These are phyloP conservation scores for Psophia crepitans DNA, from an alignment of 2,113 vertebrate genomes.

Conservation along the genomic window DNA sequence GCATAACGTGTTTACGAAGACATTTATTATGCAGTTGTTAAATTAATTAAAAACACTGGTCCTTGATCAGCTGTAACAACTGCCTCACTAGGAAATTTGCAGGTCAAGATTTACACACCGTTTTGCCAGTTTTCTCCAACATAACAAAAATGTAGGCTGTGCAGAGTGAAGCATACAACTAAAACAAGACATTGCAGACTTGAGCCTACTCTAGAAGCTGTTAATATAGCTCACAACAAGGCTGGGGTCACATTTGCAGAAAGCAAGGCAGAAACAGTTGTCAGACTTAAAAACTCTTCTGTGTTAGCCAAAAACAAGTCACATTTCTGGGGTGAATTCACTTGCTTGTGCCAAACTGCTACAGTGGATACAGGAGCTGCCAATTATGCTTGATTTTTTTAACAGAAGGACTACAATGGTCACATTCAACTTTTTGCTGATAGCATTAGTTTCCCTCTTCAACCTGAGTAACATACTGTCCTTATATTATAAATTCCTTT, in stretches of 20 bases:
- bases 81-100: neutral
- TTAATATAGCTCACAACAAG: neutral
- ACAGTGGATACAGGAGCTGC: neutral
- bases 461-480: neutral
- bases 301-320: neutral
- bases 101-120: neutral
- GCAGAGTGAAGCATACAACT: neutral
- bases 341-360: neutral
- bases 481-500: neutral
- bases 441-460: neutral
- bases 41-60: neutral
- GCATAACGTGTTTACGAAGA: neutral
- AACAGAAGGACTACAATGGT: neutral
- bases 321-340: neutral
- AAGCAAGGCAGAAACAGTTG: neutral
- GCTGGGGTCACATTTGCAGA: neutral
- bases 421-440: neutral
- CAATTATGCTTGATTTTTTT: neutral
- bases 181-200: neutral
- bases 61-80: neutral
- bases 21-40: neutral
- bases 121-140: neutral
- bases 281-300: neutral
- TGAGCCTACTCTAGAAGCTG: neutral
- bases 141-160: neutral